Evolutionary conservation across 1,140 invertebrate genomes (phyloP), one percentile per base, ranked within the genome.

Genomic region (Leptinotarsa lineolata): DNA sequence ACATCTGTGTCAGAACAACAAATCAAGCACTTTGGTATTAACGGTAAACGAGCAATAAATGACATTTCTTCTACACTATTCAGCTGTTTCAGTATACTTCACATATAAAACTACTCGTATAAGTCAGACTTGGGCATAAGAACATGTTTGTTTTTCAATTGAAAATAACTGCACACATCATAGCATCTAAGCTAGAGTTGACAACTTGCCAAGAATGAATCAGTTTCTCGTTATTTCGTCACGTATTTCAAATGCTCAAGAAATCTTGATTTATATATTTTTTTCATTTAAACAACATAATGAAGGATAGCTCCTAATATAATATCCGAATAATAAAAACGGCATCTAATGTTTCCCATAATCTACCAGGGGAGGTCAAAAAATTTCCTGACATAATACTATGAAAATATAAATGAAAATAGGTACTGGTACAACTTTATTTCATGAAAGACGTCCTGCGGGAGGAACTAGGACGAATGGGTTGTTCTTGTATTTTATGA

Each of bases 1-100:
- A 83, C 82, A 81, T 81, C 80, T 79, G 78, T 79, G 74, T 82
- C 78, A 83, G 81, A 83, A 82, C 81, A 81, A 79, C 82, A 84
- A 76, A 76, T 76, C 77, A 83, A 78, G 79, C 81, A 82, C 72
- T 82, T 78, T 63, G 81, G 74, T 70, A 80, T 74, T 74, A 70
- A 73, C 66, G 75, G 76, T 74, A 80, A 75, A 76, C 76, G 78
- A 72, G 75, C 76, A 72, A 72, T 74, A 48, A 79, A 68, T 44
- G 76, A 79, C 76, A 76, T 79, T 21, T 68, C 39, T 54, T 46
- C 48, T 68, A 68, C 60, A 63, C 60, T n/a, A 63, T 63, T 63
- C 60, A 22, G 58, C 58, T 20, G 58, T 59, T 59, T 59, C 16
- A 16, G 20, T 12, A 39, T 39, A 39, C 30, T 39, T 39, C 30